These are phyloP conservation scores for Semaprochilodus insignis DNA, from an alignment of 2,797 vertebrate species.

Conservation along the genomic window DNA sequence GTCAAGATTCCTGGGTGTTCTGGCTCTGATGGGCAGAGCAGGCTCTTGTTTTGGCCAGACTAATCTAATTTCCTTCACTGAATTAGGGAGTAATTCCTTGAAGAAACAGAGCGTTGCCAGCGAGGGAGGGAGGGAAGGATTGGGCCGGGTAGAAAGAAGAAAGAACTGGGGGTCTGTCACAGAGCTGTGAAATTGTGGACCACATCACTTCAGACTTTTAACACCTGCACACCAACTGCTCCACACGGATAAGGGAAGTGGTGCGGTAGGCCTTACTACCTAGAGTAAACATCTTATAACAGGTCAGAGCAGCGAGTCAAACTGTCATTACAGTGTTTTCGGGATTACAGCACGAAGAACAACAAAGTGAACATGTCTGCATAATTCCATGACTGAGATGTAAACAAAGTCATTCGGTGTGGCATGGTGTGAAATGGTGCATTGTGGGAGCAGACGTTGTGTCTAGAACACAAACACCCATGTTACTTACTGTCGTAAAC, in stretches of 20 bases:
- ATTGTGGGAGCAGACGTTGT: too few relatives aligned
- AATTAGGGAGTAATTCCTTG: constrained; percentile 33
- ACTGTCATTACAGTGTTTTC: neutral
- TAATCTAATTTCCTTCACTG: constrained; percentile 45
- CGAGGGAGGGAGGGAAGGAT: neutral
- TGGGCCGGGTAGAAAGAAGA: neutral
- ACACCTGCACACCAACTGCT: neutral
- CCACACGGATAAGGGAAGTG: neutral
- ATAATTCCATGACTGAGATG: too few relatives aligned
- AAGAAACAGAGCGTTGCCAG: constrained; percentile 37
- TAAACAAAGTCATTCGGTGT: neutral
- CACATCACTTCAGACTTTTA: neutral
- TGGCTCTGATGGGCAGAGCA: neutral
- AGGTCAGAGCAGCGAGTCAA: neutral
- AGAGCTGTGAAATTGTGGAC: constrained; percentile 10
- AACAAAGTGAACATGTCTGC: too few relatives aligned
- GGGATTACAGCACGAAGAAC: too few relatives aligned
- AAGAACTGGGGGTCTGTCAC: neutral
- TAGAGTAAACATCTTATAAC: neutral
- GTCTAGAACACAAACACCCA: too few relatives aligned
- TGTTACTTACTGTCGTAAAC: too few relatives aligned
- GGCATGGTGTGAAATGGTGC: too few relatives aligned
- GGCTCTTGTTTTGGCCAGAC: constrained; percentile 1
- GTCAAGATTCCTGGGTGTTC: neutral
- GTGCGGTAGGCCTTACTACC: neutral